Percentiles rank a stretch among this genome's conserved stretches.
These are phyloP conservation scores for Xestobium rufovillosum DNA, from an alignment of 2,888 invertebrate genomes.

Conservation along the genomic window DNA sequence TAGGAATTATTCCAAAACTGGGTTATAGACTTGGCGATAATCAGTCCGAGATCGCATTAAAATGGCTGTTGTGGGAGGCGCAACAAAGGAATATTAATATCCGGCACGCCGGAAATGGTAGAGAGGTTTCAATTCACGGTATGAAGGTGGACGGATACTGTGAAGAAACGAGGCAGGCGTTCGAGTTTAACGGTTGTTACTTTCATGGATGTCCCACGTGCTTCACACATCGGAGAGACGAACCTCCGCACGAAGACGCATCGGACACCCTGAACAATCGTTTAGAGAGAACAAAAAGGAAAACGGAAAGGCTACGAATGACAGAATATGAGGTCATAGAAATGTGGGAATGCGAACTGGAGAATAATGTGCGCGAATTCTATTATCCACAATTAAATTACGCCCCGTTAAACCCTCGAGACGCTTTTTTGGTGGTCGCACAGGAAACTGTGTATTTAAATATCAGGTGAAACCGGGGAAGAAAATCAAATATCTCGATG, in stretches of 20 bases:
- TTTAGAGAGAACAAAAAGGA: constrained; percentile 6
- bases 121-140: constrained; percentile 14
- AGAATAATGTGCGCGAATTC: too few species aligned
- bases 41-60: too few species aligned
- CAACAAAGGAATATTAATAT: constrained; percentile 12
- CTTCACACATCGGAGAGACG: constrained; percentile 6
- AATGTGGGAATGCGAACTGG: constrained; percentile 16
- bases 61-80: too few species aligned
- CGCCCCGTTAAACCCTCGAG: constrained; percentile 20
- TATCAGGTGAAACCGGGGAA: too few species aligned
- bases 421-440: constrained; percentile 27
- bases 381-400: too few species aligned
- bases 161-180: constrained; percentile 11
- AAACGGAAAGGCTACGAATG: constrained; percentile 4
- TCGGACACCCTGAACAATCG: constrained; percentile 6
- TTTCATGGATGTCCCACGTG: constrained; percentile 26
- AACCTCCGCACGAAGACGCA: constrained; percentile 7
- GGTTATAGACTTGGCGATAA: constrained; percentile 26
- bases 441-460: constrained; percentile 17
- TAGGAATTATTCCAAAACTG: constrained; percentile 20
- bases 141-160: constrained; percentile 18
- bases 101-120: constrained; percentile 14
- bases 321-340: constrained; percentile 11
- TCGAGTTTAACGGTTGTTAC: constrained; percentile 20
- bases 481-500: too few species aligned